Evolutionary conservation across 2,888 invertebrate genomes (phyloP).

Genomic region (Alloplasta piceator): DNA sequence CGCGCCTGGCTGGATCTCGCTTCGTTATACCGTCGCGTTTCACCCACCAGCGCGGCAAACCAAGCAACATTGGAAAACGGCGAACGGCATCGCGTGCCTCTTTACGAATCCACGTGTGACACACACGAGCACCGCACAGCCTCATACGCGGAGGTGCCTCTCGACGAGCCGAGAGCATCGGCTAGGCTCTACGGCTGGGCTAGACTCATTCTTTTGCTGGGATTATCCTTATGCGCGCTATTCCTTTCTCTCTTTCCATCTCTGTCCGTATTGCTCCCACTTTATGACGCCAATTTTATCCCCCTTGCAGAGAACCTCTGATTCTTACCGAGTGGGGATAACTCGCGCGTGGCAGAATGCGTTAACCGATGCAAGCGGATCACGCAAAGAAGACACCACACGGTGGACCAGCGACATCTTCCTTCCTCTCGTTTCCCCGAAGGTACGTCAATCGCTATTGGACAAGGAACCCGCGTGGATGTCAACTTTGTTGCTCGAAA

Average conservation of each 20-base stretch:
- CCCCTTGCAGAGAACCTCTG: not conserved
- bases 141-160: constrained; percentile 24
- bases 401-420: not conserved
- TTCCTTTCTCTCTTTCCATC: constrained; percentile 15
- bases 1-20: constrained; percentile 58
- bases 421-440: not conserved
- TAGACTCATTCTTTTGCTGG: constrained; percentile 23
- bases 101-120: constrained; percentile 37
- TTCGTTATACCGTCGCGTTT: constrained; percentile 17
- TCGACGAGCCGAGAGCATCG: constrained; percentile 6
- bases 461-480: not conserved
- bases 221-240: constrained; percentile 29
- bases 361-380: constrained; percentile 48
- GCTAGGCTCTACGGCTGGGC: constrained; percentile 7
- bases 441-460: not conserved
- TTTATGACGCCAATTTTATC: not conserved
- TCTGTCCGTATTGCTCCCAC: not conserved
- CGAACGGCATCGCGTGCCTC: constrained; percentile 54
- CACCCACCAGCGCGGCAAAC: constrained; percentile 13
- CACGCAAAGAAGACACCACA: constrained; percentile 32
- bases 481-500: constrained; percentile 1
- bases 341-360: constrained; percentile 58
- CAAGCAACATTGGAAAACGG: constrained; percentile 8
- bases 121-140: not conserved
- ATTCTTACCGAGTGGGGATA: constrained; percentile 39